Percentiles rank a stretch among this genome's conserved stretches.
These are phyloP conservation scores for Aphrophora alni DNA, from an alignment of 2,888 invertebrate species.

Conservation along the genomic window DNA sequence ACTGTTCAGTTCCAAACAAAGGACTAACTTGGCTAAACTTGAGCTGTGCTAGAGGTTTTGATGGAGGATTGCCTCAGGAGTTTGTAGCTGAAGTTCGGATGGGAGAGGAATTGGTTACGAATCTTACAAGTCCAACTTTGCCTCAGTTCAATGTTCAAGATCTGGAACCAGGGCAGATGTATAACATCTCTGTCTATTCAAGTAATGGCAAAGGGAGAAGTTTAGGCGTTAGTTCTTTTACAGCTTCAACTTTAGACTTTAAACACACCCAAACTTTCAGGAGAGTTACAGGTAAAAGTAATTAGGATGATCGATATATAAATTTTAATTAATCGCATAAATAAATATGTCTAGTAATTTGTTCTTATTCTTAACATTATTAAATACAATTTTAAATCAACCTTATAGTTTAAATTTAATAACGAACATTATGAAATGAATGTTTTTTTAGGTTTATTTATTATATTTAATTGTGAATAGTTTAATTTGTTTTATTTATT, in stretches of 20 bases:
- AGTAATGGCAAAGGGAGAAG: constrained; percentile 65
- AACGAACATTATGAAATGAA: too few species aligned
- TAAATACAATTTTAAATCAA: too few species aligned
- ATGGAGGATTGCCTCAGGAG: constrained; percentile 62
- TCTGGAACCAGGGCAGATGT: constrained; percentile 61
- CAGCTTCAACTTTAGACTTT: constrained; percentile 56
- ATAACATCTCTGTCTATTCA: constrained; percentile 61
- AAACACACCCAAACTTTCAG: constrained; percentile 46
- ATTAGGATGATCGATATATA: too few species aligned
- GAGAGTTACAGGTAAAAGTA: constrained; percentile 54
- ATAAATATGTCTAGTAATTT: too few species aligned
- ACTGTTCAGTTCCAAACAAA: constrained; percentile 60
- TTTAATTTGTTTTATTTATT: too few species aligned
- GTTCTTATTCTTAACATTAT: too few species aligned
- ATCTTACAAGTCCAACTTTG: constrained; percentile 56
- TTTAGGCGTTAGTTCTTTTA: constrained; percentile 58
- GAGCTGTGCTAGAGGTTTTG: constrained; percentile 62
- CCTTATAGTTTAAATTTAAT: too few species aligned
- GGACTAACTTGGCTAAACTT: constrained; percentile 61
- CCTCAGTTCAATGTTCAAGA: constrained; percentile 60
- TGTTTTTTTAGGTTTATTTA: too few species aligned
- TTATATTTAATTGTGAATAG: too few species aligned
- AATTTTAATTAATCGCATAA: neutral
- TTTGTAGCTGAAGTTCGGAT: constrained; percentile 57
- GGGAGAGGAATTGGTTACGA: constrained; percentile 54